phyloP scores from a whole-genome alignment of 2,888 invertebrate genomes.

The Tipula lateralis region DNA sequence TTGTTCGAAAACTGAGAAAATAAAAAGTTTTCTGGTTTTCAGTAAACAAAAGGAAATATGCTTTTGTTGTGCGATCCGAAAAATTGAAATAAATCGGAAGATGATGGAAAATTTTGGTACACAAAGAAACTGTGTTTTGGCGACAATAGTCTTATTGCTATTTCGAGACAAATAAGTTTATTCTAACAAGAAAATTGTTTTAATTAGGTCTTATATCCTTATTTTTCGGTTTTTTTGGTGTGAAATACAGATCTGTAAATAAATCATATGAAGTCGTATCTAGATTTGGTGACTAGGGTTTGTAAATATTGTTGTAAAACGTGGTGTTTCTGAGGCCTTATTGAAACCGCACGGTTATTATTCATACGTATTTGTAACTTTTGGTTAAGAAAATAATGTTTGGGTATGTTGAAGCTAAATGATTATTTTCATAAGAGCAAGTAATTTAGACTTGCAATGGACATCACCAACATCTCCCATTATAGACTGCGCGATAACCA shows the following conservation, averaged over 20 bases:
- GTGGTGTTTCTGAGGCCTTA: no score
- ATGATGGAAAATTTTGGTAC: neutral
- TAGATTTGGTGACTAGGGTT: no score
- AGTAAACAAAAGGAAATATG: neutral
- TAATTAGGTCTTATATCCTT: neutral
- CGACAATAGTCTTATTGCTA: neutral
- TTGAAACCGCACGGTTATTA: no score
- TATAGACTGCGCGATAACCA: no score
- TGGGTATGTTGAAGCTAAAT: no score
- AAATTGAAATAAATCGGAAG: conserved; percentile 1
- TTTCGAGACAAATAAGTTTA: neutral
- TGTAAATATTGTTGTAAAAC: no score
- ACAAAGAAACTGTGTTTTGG: neutral
- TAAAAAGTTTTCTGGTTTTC: neutral
- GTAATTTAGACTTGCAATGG: no score
- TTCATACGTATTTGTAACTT: no score
- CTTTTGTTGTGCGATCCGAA: neutral
- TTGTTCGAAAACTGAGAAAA: neutral
- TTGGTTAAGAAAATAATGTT: no score
- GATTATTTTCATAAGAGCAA: no score
- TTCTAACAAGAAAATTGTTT: neutral
- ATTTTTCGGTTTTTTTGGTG: neutral
- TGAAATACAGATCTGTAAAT: neutral
- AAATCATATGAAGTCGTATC: no score
- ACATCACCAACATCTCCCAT: no score